Conservation (phyloP, 2,113 vertebrate species). For the Indri indri region DNA sequence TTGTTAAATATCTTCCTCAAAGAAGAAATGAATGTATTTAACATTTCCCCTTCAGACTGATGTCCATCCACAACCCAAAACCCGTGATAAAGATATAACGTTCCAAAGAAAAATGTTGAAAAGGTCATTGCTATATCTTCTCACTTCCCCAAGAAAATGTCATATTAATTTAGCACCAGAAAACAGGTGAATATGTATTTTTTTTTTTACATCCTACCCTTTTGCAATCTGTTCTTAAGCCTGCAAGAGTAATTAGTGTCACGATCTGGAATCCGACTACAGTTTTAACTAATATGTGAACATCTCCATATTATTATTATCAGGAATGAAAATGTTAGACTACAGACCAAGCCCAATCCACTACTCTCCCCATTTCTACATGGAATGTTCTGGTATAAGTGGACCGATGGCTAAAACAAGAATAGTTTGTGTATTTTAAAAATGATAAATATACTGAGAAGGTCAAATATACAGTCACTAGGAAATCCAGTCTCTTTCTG, state of each 20-base stretch:
- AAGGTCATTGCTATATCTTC: conserved; percentile 2
- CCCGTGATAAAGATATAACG: not conserved
- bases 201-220: not conserved
- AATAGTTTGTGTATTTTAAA: conserved; percentile 19
- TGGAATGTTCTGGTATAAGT: not conserved
- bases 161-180: conserved; percentile 25
- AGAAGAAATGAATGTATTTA: not conserved
- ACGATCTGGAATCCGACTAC: not conserved
- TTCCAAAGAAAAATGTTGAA: conserved; percentile 41
- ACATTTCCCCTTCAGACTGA: not conserved
- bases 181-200: not conserved
- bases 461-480: not conserved
- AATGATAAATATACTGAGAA: not conserved
- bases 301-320: conserved; percentile 22
- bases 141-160: not conserved
- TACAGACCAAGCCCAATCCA: not conserved
- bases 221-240: conserved; percentile 4
- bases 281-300: conserved; percentile 51
- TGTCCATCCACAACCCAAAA: not conserved
- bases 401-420: not conserved
- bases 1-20: conserved; percentile 17
- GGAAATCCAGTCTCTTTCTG: not conserved
- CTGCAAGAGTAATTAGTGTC: conserved; percentile 22
- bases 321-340: conserved; percentile 17
- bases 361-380: not conserved